Conservation (phyloP, 2,113 vertebrate species). For the Epinephelus cyanopodus region DNA sequence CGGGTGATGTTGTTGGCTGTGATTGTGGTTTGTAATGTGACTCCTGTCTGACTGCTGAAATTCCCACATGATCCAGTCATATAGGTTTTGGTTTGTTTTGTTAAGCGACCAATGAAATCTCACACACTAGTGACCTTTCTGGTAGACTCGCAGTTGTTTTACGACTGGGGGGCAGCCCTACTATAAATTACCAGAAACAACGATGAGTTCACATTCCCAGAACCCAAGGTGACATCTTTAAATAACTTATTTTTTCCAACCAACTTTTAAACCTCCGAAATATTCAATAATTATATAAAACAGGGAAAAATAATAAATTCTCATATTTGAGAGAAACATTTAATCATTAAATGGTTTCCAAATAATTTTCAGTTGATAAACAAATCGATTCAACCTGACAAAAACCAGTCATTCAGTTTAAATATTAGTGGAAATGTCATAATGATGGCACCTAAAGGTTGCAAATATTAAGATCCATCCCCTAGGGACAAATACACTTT, state of each 20-base stretch:
- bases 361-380: background rate
- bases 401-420: background rate
- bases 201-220: background rate
- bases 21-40: no score
- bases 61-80: no score
- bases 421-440: background rate
- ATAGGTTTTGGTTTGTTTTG: no score
- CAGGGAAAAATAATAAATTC: background rate
- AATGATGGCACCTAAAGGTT: background rate
- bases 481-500: background rate
- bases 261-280: background rate
- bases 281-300: background rate
- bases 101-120: no score
- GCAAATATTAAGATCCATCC: background rate
- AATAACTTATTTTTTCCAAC: background rate
- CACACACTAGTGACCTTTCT: no score
- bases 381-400: background rate
- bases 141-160: no score
- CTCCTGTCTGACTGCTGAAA: no score
- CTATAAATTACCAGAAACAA: background rate
- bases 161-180: no score
- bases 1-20: no score
- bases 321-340: background rate
- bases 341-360: background rate
- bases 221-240: background rate